Evolutionary conservation across 2,888 invertebrate species (phyloP), one percentile per base, ranked within the genome.

Genomic region (Monochamus alternatus): DNA sequence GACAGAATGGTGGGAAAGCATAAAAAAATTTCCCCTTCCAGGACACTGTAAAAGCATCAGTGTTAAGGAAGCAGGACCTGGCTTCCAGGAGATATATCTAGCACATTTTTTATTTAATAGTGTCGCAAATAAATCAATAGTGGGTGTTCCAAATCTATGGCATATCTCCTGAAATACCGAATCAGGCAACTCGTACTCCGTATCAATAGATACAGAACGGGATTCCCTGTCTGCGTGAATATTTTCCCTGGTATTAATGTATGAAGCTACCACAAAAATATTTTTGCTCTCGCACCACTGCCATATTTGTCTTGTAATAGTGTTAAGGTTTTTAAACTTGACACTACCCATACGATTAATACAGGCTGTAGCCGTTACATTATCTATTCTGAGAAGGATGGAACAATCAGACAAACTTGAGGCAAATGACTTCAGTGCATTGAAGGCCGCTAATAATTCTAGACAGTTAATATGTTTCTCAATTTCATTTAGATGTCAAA

Each of bases 71-170:
- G 60, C 60, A 9, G 73, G 79, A 55, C 78, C 79, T 69, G 69
- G 64, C 38, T 76, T 62, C 80, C 83, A 84, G 7, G 84, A 85
- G n/a, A 83, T 59, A 66, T 78, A 84, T 69, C 74, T 81, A 14
- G 64, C 12, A 59, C 83, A 85, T 74, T 84, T 84, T 43, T 66
- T 60, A 75, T 85, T 85, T 31, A 75, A 59, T 31, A 74, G 70
- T 3, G 82, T 80, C n/a, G 84, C 83, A 77, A 85, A 85, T n/a
- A 84, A 73, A 73, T 85, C 83, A 43, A 81, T 82, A 3, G 80
- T 75, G 30, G 80, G 80, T 31, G 72, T 63, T 8, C 81, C 80
- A 71, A 81, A 80, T 12, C n/a, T 55, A 12, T 38, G 9, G 44
- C 43, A 52, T 52, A 82, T 82, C 60, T 76, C 32, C 32, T 76